phyloP scores from a whole-genome alignment of 2,113 vertebrate genomes.

The Dicaeum eximium region DNA sequence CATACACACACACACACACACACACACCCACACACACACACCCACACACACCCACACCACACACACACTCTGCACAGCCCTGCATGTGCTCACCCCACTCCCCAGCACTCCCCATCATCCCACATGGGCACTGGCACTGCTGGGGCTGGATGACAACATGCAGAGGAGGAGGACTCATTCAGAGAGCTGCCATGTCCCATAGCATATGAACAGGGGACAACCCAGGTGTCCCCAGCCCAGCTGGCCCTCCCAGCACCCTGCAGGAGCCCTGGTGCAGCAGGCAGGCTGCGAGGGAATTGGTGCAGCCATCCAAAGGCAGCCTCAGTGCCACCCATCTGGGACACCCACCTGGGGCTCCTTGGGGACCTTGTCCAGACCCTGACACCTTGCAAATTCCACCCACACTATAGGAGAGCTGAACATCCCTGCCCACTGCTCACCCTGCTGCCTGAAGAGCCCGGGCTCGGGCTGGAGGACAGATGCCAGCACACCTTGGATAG shows the following conservation, averaged over 20 bases:
- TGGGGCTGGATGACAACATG: fast-evolving
- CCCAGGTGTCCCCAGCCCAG: fast-evolving
- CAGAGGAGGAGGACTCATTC: neutral
- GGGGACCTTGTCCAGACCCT: too few relatives aligned
- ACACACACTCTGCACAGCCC: neutral
- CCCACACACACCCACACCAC: too few relatives aligned
- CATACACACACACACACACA: fast-evolving
- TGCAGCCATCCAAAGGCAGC: neutral
- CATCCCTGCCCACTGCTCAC: fast-evolving
- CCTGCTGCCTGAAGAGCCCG: fast-evolving
- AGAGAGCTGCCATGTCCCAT: neutral
- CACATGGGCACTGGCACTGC: fast-evolving
- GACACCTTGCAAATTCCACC: fast-evolving
- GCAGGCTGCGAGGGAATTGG: neutral
- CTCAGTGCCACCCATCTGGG: neutral
- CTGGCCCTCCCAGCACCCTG: neutral
- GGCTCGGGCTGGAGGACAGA: neutral
- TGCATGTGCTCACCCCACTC: fast-evolving
- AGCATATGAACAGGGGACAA: fast-evolving
- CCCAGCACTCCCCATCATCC: neutral
- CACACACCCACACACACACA: too few relatives aligned
- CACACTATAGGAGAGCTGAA: fast-evolving
- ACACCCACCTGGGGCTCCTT: neutral
- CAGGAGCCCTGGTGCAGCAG: neutral
- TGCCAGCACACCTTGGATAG: fast-evolving